Evolutionary conservation across 2,797 vertebrate genomes (phyloP), one percentile per base, ranked within the genome.

Genomic region (Pitangus sulphuratus): DNA sequence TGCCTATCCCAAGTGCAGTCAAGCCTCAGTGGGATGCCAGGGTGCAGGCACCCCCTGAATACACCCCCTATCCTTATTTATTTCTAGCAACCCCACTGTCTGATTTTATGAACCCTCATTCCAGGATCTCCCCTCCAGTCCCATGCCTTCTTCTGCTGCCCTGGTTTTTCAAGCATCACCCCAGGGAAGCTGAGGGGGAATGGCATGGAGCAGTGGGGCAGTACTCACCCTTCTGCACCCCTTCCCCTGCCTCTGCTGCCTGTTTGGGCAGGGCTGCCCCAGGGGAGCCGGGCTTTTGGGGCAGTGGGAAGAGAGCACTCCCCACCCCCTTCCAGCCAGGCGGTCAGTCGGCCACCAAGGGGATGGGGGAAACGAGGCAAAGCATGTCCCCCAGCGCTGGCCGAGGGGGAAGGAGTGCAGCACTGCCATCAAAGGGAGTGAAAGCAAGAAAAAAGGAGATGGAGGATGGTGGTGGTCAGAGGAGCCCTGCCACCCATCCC

Each of bases 261-360:
- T 69, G 19, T 69, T 72, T 0, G 3, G 22, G 64, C 60, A 66
- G 51, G 48, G 39, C 56, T 71, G 45, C 66, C 61, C 0, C 0
- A 68, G 53, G 25, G 42, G 4, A 57, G 17, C 26, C 51, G 26
- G 42, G 39, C 15, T 83, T 70, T 54, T 1, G 7, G 81, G 58
- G 66, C 74, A 80, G 75, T 51, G 51, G 48, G 58, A 74, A 69
- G 62, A 76, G 33, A 61, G 21, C 3, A 19, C 9, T 68, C 22
- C 11, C 3, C 7, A 7, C 13, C 3, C 12, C 7, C 7, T 72
- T 15, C 47, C 71, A 33, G 6, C 20, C 17, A 8, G 2, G 26
- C 12, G 15, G 17, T 28, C 8, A 0, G 31, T 24, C 1, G 1
- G 64, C 37, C 56, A 62, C 48, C 2, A 6, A 61, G 39, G 16